A percentile compares a stretch with the other conserved stretches of the same genome.
phyloP scores from a whole-genome alignment of 2,888 invertebrate genomes.

The Agonopterix subpropinquella region DNA sequence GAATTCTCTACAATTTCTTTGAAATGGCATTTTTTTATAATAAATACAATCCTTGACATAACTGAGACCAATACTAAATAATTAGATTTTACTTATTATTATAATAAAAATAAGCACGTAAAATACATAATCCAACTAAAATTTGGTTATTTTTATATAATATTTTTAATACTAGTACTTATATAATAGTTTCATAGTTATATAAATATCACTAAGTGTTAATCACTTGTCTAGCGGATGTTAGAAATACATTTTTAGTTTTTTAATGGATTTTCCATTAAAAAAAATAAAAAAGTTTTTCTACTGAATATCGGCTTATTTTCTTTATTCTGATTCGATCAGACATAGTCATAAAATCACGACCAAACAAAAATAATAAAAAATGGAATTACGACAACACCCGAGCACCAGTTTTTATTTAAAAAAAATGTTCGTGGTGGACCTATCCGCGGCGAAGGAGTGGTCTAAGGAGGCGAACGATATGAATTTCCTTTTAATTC shows the following conservation, averaged over 20 bases:
- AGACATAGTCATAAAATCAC: neutral
- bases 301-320: slow-evolving; percentile 5
- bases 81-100: slow-evolving; percentile 22
- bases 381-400: slow-evolving; percentile 9
- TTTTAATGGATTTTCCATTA: too few species aligned
- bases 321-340: neutral
- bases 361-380: slow-evolving; percentile 7
- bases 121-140: slow-evolving; percentile 37
- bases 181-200: slow-evolving; percentile 32
- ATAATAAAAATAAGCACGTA: slow-evolving; percentile 12
- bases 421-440: neutral
- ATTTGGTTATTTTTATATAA: slow-evolving; percentile 54
- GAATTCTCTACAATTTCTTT: slow-evolving; percentile 14
- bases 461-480: too few species aligned
- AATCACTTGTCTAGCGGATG: slow-evolving; percentile 33
- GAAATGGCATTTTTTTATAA: slow-evolving; percentile 29
- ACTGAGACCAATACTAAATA: slow-evolving; percentile 65
- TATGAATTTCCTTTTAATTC: too few species aligned
- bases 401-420: slow-evolving; percentile 28
- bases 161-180: slow-evolving; percentile 45
- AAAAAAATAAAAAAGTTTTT: too few species aligned
- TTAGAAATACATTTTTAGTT: neutral
- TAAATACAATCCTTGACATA: slow-evolving; percentile 66
- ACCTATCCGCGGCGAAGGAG: too few species aligned
- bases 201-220: slow-evolving; percentile 58